Percentiles rank a stretch among this genome's conserved stretches.
These are phyloP conservation scores for Drosophila bocki DNA, from an alignment of 1,140 invertebrate species.

Conservation along the genomic window DNA sequence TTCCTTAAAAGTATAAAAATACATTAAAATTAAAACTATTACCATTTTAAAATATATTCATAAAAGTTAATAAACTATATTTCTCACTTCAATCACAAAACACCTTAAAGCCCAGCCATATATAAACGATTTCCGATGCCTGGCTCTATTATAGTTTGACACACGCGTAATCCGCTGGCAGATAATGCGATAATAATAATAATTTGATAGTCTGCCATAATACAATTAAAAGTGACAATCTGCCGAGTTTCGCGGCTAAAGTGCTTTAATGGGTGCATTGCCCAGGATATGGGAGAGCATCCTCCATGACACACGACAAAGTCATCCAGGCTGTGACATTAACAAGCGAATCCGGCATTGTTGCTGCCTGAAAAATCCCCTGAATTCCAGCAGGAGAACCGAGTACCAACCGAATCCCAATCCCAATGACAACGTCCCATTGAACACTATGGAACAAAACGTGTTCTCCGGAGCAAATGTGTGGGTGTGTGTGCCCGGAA, in stretches of 20 bases:
- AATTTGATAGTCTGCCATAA: slow-evolving; percentile 47
- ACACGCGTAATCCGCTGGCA: slow-evolving; percentile 47
- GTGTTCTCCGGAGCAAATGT: slow-evolving; percentile 41
- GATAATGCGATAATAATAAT: slow-evolving; percentile 66
- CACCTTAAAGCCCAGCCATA: background rate
- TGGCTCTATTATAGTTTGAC: slow-evolving; percentile 53
- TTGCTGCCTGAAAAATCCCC: slow-evolving; percentile 24
- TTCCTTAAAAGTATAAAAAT: too few species aligned
- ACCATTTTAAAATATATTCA: background rate
- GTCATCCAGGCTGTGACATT: slow-evolving; percentile 63
- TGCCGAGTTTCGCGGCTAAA: slow-evolving; percentile 37
- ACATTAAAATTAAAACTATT: background rate
- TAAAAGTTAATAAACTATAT: background rate
- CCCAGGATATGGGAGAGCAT: slow-evolving; percentile 4
- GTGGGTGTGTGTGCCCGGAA: slow-evolving; percentile 19
- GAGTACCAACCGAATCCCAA: background rate
- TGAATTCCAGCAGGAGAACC: slow-evolving; percentile 14
- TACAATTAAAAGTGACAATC: slow-evolving; percentile 60
- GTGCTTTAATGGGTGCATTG: slow-evolving; percentile 43
- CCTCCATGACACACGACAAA: slow-evolving; percentile 52
- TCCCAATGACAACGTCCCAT: slow-evolving; percentile 45
- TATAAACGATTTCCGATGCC: slow-evolving; percentile 8
- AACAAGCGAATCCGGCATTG: slow-evolving; percentile 59
- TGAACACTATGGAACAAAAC: slow-evolving; percentile 60
- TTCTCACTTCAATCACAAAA: background rate